Base-by-base conservation (phyloP, 1,140 invertebrate species). In the Drosophila eugracilis region DNA sequence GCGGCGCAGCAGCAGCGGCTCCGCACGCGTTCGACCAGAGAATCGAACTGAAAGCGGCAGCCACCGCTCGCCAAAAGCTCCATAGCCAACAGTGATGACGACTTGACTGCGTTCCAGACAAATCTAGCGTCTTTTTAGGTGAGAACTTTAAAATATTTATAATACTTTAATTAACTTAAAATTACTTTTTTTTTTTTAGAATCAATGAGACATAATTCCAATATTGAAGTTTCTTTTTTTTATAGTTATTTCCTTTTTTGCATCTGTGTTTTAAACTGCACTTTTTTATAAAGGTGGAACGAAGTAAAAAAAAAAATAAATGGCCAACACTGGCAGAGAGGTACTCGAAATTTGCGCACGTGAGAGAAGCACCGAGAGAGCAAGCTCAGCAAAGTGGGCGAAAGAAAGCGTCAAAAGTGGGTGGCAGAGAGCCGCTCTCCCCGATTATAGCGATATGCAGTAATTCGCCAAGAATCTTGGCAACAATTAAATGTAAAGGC, bases 1-100 rank as follows among this genome's bases (percentile, higher is more conserved):
- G 60, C 17, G 37, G 48, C 50, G 59, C 49, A 41, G 49, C 62
- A 42, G 42, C 59, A 49, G 72, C 60, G 50, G 72, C 60, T 57
- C 83, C 65, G 78, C 36, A 73, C 66, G 37, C 75, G 65, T 78
- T 72, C 54, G 77, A 48, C 45, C 49, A 70, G 48, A 42, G 34
- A 78, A 72, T 67, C 49, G 34, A 48, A 86, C 83, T 86, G 69
- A 84, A 63, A 39, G 57, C 74, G 45, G 48, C 12, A 21, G 63
- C 48, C 54, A 49, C 54, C 34, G 21, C 37, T 42, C 45, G 28
- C 59, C 24, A 21, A 70, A 70, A 72, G 77, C 57, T 54, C 37
- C 32, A 15, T 30, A 6, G 36, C 34, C 49, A 36, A 28, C 17
- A 15, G 54, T 14, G 53, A 41, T 42, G 69, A 28, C 4, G 14